These are phyloP conservation scores for Carabus problematicus DNA, from an alignment of 2,888 invertebrate genomes.

Conservation along the genomic window DNA sequence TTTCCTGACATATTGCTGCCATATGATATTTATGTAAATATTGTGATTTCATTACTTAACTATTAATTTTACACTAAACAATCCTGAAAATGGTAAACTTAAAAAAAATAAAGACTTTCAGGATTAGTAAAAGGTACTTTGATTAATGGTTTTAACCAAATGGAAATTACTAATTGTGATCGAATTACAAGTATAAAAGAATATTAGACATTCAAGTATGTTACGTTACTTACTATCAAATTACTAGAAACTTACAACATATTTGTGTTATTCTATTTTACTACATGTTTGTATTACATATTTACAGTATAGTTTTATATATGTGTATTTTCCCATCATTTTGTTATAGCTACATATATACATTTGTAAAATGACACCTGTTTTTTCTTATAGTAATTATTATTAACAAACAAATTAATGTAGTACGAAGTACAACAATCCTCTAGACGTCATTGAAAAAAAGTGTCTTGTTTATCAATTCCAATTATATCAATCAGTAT, in stretches of 20 bases:
- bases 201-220: constrained; percentile 7
- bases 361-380: constrained; percentile 8
- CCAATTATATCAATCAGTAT: neutral
- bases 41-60: constrained; percentile 33
- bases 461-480: constrained; percentile 1
- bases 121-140: neutral
- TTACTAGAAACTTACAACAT: neutral
- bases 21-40: constrained; percentile 41
- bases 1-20: constrained; percentile 41
- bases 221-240: constrained; percentile 6
- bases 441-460: constrained; percentile 6
- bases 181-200: constrained; percentile 23
- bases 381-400: constrained; percentile 6
- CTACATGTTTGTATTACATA: no score
- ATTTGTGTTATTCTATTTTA: no score
- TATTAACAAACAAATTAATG: neutral
- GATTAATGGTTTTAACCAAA: constrained; percentile 31
- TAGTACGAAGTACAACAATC: neutral
- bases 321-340: neutral
- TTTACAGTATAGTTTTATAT: no score
- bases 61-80: neutral
- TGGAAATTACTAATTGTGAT: constrained; percentile 39
- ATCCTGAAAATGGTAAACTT: constrained; percentile 6
- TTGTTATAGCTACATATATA: constrained; percentile 1
- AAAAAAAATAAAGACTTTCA: neutral